Base-by-base conservation (phyloP, 2,113 vertebrate genomes). In the Gulo gulo region DNA sequence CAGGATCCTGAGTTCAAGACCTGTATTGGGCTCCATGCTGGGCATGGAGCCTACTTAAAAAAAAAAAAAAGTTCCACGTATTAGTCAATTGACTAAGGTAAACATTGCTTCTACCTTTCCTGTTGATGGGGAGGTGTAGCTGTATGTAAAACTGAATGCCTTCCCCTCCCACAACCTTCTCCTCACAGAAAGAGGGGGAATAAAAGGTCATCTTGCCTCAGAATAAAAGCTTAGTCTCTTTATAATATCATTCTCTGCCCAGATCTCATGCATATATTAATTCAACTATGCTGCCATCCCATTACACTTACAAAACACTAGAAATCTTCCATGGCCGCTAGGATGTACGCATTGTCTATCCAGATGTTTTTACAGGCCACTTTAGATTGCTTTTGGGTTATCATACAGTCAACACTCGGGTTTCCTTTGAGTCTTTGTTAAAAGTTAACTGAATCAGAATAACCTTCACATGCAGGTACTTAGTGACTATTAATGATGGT, bases 361-460 rank as follows among this genome's bases (percentile, higher is more conserved):
- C 21, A 92, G 24, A 42, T 65, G 1, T 57, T 94, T 95, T 80
- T 67, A 80, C 42, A 45, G 76, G 5, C 69, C 31, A 57, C 24
- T 78, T 36, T 78, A 88, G 42, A 57, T 90, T 84, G 42, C 92
- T 69, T 92, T 85, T 65, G 4, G 31, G 16, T 84, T 80, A 69
- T 91, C 34, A n/a, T 26, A 84, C 29, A 42, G 13, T 57, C 59
- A 87, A 31, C n/a, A 76, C 42, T 47, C 34, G 82, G 3, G 42
- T 88, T 93, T 59, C 55, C 57, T 94, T 88, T 93, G 85, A 88
- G 85, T 78, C 78, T 96, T 84, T 94, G 50, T 88, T 95, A 87
- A 96, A 96, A 93, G 69, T 80, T 93, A 87, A 86, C 80, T 63
- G 55, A 88, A 91, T 84, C 73, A 94, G 74, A 90, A 74, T 71